Conservation (phyloP, 2,888 invertebrate species). For the Acleris emargana region DNA sequence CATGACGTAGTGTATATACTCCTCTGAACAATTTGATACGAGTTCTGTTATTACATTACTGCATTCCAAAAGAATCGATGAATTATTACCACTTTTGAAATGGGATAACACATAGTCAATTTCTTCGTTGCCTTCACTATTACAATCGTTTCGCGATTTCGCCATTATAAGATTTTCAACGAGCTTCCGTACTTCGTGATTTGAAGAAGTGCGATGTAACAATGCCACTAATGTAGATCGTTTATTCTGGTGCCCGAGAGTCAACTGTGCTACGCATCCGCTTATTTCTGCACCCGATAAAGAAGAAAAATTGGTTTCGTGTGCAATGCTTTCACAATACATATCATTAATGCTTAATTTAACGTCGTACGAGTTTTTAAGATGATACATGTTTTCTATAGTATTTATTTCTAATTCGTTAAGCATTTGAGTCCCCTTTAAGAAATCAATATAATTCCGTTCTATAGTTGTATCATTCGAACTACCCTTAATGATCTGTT, state of each 20-base stretch:
- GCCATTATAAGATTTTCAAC: constrained; percentile 61
- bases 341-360: constrained; percentile 60
- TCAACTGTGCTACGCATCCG: constrained; percentile 57
- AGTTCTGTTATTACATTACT: constrained; percentile 64
- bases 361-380: constrained; percentile 69
- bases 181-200: constrained; percentile 58
- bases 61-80: constrained; percentile 58
- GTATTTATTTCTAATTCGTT: constrained; percentile 56
- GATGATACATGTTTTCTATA: constrained; percentile 69
- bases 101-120: constrained; percentile 49
- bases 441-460: constrained; percentile 75
- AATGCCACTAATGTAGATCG: constrained; percentile 54
- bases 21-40: constrained; percentile 62
- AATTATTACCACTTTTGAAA: constrained; percentile 65
- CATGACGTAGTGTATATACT: constrained; percentile 63
- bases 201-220: constrained; percentile 63
- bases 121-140: constrained; percentile 40
- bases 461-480: constrained; percentile 55
- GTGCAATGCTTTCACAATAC: constrained; percentile 57
- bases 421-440: constrained; percentile 67
- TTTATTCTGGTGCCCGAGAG: constrained; percentile 52
- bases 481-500: constrained; percentile 63
- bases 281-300: constrained; percentile 56
- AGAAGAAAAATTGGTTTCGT: constrained; percentile 46
- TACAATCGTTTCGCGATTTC: constrained; percentile 39